A percentile compares a stretch with the other conserved stretches of the same genome.
phyloP scores from a whole-genome alignment of 2,113 vertebrate genomes.

The Chloebia gouldiae region DNA sequence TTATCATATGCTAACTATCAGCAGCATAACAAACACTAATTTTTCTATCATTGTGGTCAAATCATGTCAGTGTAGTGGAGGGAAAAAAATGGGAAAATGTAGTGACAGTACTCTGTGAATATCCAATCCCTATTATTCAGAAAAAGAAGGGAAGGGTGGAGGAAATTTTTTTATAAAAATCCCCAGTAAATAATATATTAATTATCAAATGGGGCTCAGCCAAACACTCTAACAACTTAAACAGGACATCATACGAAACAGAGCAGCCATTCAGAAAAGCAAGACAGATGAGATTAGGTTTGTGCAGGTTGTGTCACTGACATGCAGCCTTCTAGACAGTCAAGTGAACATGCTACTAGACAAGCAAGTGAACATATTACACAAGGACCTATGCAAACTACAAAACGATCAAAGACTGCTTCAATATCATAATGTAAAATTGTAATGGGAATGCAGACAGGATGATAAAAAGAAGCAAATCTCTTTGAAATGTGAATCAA shows the following conservation, averaged over 20 bases:
- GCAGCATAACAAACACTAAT: not conserved
- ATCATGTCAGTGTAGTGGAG: not conserved
- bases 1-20: not conserved
- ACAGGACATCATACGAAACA: conserved; percentile 41
- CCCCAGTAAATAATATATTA: conserved; percentile 1
- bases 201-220: conserved; percentile 15
- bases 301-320: conserved; percentile 38
- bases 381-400: conserved; percentile 58
- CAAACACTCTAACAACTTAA: conserved; percentile 26
- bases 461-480: conserved; percentile 67
- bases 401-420: conserved; percentile 67
- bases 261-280: conserved; percentile 3
- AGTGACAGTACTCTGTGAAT: not conserved
- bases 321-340: conserved; percentile 21
- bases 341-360: conserved; percentile 44
- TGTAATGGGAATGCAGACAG: conserved; percentile 56
- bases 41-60: not conserved
- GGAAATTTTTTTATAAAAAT: conserved; percentile 1
- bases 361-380: conserved; percentile 38
- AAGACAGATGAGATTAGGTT: conserved; percentile 24
- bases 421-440: conserved; percentile 69
- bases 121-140: not conserved
- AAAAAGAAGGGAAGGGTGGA: not conserved
- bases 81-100: not conserved
- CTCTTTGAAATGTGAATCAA: conserved; percentile 64